Evolutionary conservation across 2,113 vertebrate genomes (phyloP), one percentile per base, ranked within the genome.

Genomic region (Esox niger): DNA sequence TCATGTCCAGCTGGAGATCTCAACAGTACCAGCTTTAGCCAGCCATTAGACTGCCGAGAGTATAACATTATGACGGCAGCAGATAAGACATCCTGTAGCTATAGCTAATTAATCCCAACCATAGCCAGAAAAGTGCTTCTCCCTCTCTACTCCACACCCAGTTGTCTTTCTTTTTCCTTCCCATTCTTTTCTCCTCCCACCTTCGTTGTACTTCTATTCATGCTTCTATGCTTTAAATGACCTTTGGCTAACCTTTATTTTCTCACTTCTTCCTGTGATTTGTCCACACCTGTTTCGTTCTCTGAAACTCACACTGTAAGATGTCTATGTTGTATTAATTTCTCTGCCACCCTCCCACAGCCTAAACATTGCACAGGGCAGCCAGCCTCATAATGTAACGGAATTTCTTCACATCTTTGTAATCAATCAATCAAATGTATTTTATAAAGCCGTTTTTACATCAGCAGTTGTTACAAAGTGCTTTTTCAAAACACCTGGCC

Each of bases 301-400:
- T 1, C 15, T 62, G 20, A 35, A 21, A 59, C 52, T 57, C 25
- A 26, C 30, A 54, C 71, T 6, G 46, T 66, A 68, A 69, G 66
- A 11, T 1, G 1, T 70, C 70, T 54, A 55, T 33, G 62, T 23
- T 73, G 79, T 77, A 79, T 76, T 61, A 38, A 71, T 76, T 77
- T 77, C 54, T 68, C 21, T 59, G 46, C 65, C 66, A 26, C 57
- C 29, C 57, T 10, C 54, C 25, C 25, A 13, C 54, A 59, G 35
- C 61, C 57, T 68, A 9, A 38, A 38, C 70, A 43, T 72, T 60
- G 21, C 60, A 71, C 55, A 70, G 69, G 72, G 27, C 61, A 69
- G 55, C 13, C 52, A 25, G 63, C 70, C 55, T 73, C 9, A 17
- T 17, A n/a, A 26, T 17, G 32, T 67, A 76, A 80, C 68, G 49